Conservation (phyloP, 2,797 vertebrate genomes). For the Pelodytes ibericus region DNA sequence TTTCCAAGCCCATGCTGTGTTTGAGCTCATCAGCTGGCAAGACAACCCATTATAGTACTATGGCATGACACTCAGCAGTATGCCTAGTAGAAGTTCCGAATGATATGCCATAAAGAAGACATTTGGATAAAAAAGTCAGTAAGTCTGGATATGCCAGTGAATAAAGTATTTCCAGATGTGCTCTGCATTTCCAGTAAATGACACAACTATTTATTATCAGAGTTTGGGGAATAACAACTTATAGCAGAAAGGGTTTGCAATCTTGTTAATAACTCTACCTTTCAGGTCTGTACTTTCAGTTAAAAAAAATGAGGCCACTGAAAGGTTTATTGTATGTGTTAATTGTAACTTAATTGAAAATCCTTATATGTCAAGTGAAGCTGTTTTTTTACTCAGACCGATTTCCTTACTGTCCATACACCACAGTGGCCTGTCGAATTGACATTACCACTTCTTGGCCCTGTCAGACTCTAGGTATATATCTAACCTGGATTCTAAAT, state of each 20-base stretch:
- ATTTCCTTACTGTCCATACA: too few relatives aligned
- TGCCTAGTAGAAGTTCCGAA: constrained; percentile 17
- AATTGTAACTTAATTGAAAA: neutral
- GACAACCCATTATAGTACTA: neutral
- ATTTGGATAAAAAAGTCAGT: constrained; percentile 28
- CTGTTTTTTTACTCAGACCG: too few relatives aligned
- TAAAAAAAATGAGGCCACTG: constrained; percentile 10
- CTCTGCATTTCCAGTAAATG: constrained; percentile 45
- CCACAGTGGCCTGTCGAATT: too few relatives aligned
- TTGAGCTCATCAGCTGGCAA: constrained; percentile 1
- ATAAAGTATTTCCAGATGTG: constrained; percentile 50
- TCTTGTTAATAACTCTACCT: constrained; percentile 23
- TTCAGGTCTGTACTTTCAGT: neutral
- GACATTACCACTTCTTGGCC: too few relatives aligned
- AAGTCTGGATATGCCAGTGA: constrained; percentile 26
- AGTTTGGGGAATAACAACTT: constrained; percentile 40
- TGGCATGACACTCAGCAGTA: constrained; percentile 14
- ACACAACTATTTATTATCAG: constrained; percentile 50
- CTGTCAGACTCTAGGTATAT: too few relatives aligned
- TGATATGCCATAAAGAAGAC: constrained; percentile 27
- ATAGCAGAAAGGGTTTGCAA: constrained; percentile 41
- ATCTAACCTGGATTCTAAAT: too few relatives aligned
- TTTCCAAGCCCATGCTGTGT: constrained; percentile 11
- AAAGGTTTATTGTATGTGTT: neutral
- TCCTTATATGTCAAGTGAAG: neutral